Evolutionary conservation across 2,888 invertebrate genomes (phyloP), one percentile per base, ranked within the genome.

Genomic region (Gari tellinella): DNA sequence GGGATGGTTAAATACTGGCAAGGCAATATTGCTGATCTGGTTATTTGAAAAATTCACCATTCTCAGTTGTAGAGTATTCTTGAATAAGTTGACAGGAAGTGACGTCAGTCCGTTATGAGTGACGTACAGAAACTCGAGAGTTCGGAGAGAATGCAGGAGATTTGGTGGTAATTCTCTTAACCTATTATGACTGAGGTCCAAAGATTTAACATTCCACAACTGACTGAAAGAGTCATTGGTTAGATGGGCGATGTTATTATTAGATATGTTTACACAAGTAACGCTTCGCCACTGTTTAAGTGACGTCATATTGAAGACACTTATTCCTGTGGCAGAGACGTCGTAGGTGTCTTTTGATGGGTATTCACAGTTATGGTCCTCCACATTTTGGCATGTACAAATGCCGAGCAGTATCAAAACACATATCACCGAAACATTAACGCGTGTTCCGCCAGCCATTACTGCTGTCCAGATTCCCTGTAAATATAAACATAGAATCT

Each of bases 1-100:
- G 7, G 23, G 25, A 46, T 72, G 51, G 5, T 72, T 56, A 45
- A 72, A 66, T 21, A 72, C 72, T n/a, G 26, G 14, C 38, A 66
- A 46, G 3, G 72, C 51, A 46, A 72, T 51, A 31, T 66, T 38
- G 17, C 38, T 51, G 19, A 72, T 66, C 2, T 41, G 12, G 48
- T 72, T 72, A 26, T 46, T 51, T 3, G 66, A 66, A 0, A 66
- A 38, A 15, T 72, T 66, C 2, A 66, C 66, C 8, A 0, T 25
- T 4, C 31, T 43, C 31, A 72, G 37, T 1, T n/a, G 17, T 2
- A 38, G 25, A 31, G 61, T 66, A n/a, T 57, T 66, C 1, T 26
- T 15, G n/a, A 72, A 66, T 14, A 72, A 62, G 15, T 52, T 62
- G 3, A 38, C 7, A 19, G 72, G 56, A 26, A 72, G 17, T 38